These are phyloP conservation scores for Formicarius rufipectus DNA, from an alignment of 2,113 vertebrate genomes.

Conservation along the genomic window DNA sequence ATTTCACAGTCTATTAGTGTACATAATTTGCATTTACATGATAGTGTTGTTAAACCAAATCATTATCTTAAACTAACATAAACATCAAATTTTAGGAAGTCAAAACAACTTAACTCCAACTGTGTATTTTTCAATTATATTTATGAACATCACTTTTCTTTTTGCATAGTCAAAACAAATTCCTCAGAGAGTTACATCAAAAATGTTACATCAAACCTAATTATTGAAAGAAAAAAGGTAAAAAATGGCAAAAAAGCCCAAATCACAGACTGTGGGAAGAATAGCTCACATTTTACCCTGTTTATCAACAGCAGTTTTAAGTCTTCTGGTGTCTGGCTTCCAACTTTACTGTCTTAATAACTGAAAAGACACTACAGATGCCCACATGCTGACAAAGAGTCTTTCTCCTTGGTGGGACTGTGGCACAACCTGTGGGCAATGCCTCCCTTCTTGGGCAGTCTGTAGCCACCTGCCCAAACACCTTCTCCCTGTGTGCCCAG, in stretches of 20 bases:
- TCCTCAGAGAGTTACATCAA: background rate
- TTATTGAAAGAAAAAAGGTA: background rate
- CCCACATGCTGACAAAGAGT: accelerated
- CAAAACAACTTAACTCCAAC: background rate
- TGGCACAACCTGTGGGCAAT: accelerated
- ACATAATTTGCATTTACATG: background rate
- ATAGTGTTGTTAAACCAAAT: background rate
- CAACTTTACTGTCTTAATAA: background rate
- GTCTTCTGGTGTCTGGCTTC: background rate
- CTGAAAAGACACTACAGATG: background rate
- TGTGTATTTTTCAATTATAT: background rate
- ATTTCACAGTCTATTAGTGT: background rate
- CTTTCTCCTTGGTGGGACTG: background rate
- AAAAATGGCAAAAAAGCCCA: background rate
- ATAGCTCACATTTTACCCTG: background rate
- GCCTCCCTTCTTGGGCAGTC: accelerated
- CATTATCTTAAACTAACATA: background rate
- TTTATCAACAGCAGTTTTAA: background rate
- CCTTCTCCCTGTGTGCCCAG: accelerated
- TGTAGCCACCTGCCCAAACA: background rate
- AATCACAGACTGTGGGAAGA: background rate
- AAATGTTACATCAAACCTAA: background rate
- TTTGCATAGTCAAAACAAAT: background rate
- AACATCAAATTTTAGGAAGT: background rate
- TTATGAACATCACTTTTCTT: background rate